phyloP scores from a whole-genome alignment of 2,113 vertebrate genomes.

The Melospiza georgiana region DNA sequence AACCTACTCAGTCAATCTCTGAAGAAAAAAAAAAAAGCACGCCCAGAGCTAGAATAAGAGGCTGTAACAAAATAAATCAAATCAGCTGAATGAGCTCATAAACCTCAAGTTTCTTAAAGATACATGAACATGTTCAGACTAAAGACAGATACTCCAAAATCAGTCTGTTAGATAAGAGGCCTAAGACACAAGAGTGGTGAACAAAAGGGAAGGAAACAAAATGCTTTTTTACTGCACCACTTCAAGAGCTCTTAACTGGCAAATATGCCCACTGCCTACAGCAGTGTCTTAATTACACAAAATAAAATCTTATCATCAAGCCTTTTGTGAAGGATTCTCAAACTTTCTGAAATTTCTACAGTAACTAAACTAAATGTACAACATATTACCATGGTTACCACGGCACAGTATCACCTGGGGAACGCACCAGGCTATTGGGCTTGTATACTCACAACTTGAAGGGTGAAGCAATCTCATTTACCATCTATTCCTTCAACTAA shows the following conservation, averaged over 20 bases:
- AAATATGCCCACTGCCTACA: not conserved
- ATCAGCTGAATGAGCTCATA: not conserved
- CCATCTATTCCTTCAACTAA: not conserved
- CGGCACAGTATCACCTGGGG: not conserved
- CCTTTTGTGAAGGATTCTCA: not conserved
- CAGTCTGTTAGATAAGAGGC: not conserved
- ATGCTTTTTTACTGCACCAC: not conserved
- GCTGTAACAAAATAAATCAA: not conserved
- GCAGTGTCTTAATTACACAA: not conserved
- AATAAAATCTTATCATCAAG: not conserved
- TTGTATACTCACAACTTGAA: not conserved
- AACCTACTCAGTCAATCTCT: not conserved
- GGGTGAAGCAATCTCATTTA: not conserved
- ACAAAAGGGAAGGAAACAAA: not conserved
- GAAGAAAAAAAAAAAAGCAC: not conserved
- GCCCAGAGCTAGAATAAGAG: not conserved
- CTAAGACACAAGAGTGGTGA: not conserved
- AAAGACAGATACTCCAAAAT: not conserved
- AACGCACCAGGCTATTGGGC: not conserved
- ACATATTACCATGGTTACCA: not conserved
- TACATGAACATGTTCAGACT: not conserved
- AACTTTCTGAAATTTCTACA: not conserved
- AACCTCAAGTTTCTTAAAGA: not conserved
- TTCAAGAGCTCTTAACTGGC: not conserved
- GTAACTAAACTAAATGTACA: not conserved